Conservation (phyloP, 2,888 invertebrate genomes). For the Aradus depressus region DNA sequence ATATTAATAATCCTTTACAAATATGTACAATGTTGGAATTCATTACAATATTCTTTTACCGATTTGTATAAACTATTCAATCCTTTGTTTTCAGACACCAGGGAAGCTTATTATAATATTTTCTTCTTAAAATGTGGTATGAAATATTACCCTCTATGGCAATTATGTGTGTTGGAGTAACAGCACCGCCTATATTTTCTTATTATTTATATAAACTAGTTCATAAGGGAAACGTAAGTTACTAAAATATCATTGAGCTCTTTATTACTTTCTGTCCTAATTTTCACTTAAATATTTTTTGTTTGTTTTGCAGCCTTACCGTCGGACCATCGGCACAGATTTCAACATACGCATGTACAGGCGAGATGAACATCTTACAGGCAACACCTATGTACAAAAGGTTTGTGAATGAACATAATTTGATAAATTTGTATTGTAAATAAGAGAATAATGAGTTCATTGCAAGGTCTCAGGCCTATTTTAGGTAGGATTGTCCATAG, state of each 20-base stretch:
- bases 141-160: conserved; percentile 54
- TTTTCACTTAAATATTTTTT: not conserved
- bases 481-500: no score
- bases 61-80: no score
- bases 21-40: no score
- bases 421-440: no score
- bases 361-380: conserved; percentile 49
- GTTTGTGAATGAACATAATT: conserved; percentile 44
- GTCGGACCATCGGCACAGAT: conserved; percentile 43
- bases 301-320: conserved; percentile 35
- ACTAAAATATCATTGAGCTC: not conserved
- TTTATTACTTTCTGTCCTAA: not conserved
- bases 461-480: conserved; percentile 26
- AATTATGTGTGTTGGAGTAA: conserved; percentile 48
- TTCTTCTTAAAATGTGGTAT: conserved; percentile 50
- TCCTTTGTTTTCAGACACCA: not conserved
- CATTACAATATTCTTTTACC: no score
- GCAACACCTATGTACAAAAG: conserved; percentile 48
- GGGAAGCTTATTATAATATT: not conserved
- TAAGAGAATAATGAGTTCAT: no score
- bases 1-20: no score
- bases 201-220: conserved; percentile 50
- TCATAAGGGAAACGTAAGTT: conserved; percentile 50
- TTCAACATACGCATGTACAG: conserved; percentile 47
- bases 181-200: conserved; percentile 49